Conservation (phyloP, 2,113 vertebrate genomes). For the Sapajus apella region DNA sequence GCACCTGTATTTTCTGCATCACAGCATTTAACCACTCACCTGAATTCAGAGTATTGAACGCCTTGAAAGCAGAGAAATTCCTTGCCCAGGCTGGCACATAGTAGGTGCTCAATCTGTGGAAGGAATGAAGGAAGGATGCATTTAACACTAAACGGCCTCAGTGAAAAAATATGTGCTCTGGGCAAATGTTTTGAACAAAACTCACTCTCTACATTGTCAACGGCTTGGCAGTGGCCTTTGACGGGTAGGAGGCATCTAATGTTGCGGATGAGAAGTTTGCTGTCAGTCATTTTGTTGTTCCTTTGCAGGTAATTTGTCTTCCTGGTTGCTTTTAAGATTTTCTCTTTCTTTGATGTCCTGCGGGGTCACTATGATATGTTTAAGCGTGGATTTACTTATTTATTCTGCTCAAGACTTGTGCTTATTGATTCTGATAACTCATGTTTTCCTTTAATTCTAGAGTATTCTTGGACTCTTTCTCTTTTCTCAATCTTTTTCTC, state of each 20-base stretch:
- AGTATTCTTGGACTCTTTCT: neutral
- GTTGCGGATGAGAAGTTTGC: neutral
- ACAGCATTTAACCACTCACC: neutral
- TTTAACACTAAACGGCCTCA: neutral
- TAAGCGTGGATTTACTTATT: neutral
- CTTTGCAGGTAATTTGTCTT: slow-evolving; percentile 45
- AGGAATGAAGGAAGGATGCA: neutral
- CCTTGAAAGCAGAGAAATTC: neutral
- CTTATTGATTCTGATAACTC: slow-evolving; percentile 8
- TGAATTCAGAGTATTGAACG: neutral
- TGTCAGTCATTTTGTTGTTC: neutral
- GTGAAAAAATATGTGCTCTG: neutral
- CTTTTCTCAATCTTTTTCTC: neutral
- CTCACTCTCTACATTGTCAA: neutral
- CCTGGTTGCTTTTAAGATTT: slow-evolving; percentile 28
- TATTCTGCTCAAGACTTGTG: neutral
- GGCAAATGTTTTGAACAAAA: neutral
- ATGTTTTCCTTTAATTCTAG: slow-evolving; percentile 32
- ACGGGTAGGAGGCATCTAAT: neutral
- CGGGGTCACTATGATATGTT: neutral
- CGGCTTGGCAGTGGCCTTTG: slow-evolving; percentile 6
- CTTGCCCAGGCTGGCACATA: neutral
- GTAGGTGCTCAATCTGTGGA: neutral
- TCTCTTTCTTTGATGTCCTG: neutral
- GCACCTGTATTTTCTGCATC: neutral